Percentiles rank a stretch among this genome's conserved stretches.
These are phyloP conservation scores for Lagopus leucura DNA, from an alignment of 2,113 vertebrate species.

Conservation along the genomic window DNA sequence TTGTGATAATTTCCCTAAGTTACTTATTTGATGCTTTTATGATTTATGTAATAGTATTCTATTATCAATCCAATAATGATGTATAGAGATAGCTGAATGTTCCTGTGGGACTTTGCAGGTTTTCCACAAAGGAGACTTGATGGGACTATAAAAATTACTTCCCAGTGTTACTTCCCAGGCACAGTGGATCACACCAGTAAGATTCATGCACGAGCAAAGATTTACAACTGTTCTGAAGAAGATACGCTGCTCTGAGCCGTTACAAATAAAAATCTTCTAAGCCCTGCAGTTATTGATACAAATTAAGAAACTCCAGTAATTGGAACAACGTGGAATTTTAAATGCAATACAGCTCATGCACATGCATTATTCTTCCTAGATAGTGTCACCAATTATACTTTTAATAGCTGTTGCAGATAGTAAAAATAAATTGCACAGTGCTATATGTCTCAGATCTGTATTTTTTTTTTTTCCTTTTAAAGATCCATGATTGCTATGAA, in stretches of 20 bases:
- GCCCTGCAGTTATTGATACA: neutral
- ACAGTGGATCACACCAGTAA: neutral
- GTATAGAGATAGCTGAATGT: neutral
- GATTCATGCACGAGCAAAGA: neutral
- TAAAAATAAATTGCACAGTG: neutral
- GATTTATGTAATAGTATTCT: neutral
- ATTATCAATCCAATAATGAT: neutral
- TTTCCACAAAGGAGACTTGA: neutral
- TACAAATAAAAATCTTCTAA: neutral
- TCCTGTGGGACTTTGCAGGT: neutral
- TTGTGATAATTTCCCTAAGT: neutral
- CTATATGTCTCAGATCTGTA: neutral
- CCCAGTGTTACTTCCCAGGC: neutral
- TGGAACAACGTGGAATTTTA: neutral
- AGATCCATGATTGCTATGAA: neutral
- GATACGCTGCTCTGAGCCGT: neutral
- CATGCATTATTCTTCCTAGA: neutral
- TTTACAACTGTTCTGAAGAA: neutral
- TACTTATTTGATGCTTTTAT: constrained; percentile 8
- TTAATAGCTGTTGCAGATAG: neutral
- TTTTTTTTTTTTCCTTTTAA: neutral
- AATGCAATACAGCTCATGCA: neutral
- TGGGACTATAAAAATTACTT: neutral
- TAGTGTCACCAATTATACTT: neutral
- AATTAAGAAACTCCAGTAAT: neutral